Evolutionary conservation across 2,888 invertebrate genomes (phyloP), one percentile per base, ranked within the genome.

Genomic region (Liposcelis brunnea): DNA sequence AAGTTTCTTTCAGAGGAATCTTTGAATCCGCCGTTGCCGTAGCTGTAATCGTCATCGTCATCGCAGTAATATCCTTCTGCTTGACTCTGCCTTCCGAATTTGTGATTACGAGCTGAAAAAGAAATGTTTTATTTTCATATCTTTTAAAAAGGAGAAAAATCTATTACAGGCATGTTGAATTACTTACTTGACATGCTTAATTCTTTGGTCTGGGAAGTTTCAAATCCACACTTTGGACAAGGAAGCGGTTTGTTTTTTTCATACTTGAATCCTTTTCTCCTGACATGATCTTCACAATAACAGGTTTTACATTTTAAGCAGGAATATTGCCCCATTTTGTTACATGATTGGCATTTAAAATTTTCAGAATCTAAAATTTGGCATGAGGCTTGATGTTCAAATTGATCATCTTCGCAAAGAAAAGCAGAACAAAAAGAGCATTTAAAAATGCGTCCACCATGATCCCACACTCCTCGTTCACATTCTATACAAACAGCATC

Each of bases 361-460:
- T 78, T 90, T 65, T 95, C 95, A 0, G 90, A 80, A 60, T 95
- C 94, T 5, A 95, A 67, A 48, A 91, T 85, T 69, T 95, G 93
- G 61, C 93, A 94, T 1, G 86, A 89, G 2, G 94, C 94, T 66
- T 95, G 95, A 66, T 95, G 94, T 65, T 95, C 94, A 66, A 91
- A 91, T 64, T 91, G 91, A 64, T 91, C 91, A 64, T 91, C 91
- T 66, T 91, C 91, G 62, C 95, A 95, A 3, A 86, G 68, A 58
- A 77, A 91, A 42, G 80, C 84, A 54, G 77, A 69, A 61, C 94
- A 95, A 66, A 86, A 94, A 31, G 84, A 86, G 61, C 94, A 94
- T 54, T 80, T 79, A 61, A 89, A 94, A 53, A 89, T 80, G 45
- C 89, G 71, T 1, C 89, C 89, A 16, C 94, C 95, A 58, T 95